Evolutionary conservation across 2,113 vertebrate genomes (phyloP), one percentile per base, ranked within the genome.

Genomic region (Podarcis cretensis): DNA sequence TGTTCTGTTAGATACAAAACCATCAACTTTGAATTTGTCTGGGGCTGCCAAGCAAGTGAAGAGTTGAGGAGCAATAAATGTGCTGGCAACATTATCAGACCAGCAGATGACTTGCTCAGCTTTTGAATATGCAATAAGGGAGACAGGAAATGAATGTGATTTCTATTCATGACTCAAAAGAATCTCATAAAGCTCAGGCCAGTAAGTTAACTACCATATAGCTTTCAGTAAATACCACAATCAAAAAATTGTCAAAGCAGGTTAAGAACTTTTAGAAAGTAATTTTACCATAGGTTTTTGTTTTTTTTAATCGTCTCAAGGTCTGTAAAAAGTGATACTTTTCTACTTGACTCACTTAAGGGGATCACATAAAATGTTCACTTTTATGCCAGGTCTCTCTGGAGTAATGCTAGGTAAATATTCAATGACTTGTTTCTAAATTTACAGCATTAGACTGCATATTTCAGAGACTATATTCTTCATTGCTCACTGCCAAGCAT

Each of bases 261-360:
- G 68, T 93, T 79, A 66, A 92, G 20, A 57, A 30, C 68, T 86
- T 90, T 91, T 78, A 63, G 85, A 95, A 94, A 83, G n/a, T 75
- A 74, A 84, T 94, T 94, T 92, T 83, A 88, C 27, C 69, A 74
- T 32, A n/a, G 37, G 76, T 65, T 90, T 73, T 16, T 69, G 84
- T 59, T 86, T 65, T 85, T 79, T 13, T 63, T 89, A 90, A 89
- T 83, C 65, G 30, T 79, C 25, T 85, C 79, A 81, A 80, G 40
- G 86, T 93, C 87, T 77, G 40, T 87, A 73, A 91, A 35, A 87
- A 7, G 35, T 40, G 87, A 86, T 87, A 79, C 14, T 76, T 94
- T 93, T 71, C 80, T 92, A 90, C 57, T 92, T 89, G 85, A 92
- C 86, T 35, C 37, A 87, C 91, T 90, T 93, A 92, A 90, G 93